Percentiles rank a stretch among this genome's conserved stretches.
These are phyloP conservation scores for Omphaloscelis lunosa DNA, from an alignment of 2,888 invertebrate genomes.

Conservation along the genomic window DNA sequence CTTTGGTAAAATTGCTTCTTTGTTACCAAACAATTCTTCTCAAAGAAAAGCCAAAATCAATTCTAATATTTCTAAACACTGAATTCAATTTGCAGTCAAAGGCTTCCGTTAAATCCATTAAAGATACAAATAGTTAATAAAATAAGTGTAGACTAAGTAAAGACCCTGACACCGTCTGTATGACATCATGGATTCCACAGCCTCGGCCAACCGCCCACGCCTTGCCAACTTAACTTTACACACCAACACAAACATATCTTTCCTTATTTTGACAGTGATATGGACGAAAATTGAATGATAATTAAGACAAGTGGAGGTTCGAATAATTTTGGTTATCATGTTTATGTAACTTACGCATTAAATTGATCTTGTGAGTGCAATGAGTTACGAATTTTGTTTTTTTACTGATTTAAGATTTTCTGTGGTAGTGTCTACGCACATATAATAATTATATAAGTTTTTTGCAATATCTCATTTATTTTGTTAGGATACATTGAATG, in stretches of 20 bases:
- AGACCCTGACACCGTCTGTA: constrained; percentile 78
- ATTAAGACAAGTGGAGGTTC: not conserved
- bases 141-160: constrained; percentile 74
- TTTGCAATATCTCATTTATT: not conserved
- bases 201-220: constrained; percentile 75
- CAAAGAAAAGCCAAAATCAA: constrained; percentile 8
- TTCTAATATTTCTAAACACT: constrained; percentile 7
- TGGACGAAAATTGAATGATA: constrained; percentile 39
- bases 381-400: constrained; percentile 50
- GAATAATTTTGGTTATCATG: constrained; percentile 31
- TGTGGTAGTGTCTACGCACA: not conserved
- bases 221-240: constrained; percentile 43
- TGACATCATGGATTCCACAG: constrained; percentile 78
- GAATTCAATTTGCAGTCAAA: constrained; percentile 23
- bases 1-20: not conserved
- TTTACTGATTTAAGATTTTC: constrained; percentile 28
- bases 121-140: constrained; percentile 60
- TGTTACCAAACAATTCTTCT: not conserved
- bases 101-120: constrained; percentile 48
- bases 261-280: constrained; percentile 43
- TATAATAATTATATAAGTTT: no score
- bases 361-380: constrained; percentile 62
- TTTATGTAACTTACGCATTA: constrained; percentile 62
- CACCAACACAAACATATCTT: constrained; percentile 7
- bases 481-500: not conserved